Evolutionary conservation across 2,113 vertebrate species (phyloP).

Genomic region (Callaeas wilsoni): DNA sequence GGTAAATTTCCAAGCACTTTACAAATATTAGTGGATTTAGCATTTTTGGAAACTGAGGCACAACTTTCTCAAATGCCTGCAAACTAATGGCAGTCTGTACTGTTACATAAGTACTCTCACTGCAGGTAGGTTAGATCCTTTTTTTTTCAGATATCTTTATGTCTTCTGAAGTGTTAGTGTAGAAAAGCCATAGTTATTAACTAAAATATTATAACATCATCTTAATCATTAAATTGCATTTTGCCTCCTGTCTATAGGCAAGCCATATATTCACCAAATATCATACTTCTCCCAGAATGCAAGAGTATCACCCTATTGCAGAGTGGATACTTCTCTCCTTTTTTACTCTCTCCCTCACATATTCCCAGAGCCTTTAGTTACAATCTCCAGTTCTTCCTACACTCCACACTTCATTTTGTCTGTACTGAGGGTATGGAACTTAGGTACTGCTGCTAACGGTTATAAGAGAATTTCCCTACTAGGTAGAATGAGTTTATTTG

Average conservation of each 20-base stretch:
- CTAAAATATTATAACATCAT: neutral
- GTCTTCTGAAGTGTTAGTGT: neutral
- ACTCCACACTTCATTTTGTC: neutral
- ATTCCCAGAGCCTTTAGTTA: neutral
- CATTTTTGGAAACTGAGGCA: neutral
- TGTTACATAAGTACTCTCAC: neutral
- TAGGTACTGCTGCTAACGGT: neutral
- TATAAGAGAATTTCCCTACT: neutral
- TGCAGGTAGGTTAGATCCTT: neutral
- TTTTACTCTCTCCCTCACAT: neutral
- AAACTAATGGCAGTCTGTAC: neutral
- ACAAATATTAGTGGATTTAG: neutral
- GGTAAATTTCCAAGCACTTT: neutral
- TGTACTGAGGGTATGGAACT: neutral
- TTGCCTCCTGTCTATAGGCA: neutral
- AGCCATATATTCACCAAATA: neutral
- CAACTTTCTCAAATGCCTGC: neutral
- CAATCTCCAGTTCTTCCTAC: neutral
- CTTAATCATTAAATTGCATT: neutral
- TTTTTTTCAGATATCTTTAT: neutral
- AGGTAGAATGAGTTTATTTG: neutral
- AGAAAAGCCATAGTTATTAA: neutral
- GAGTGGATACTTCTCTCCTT: neutral
- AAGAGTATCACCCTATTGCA: neutral
- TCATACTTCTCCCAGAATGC: neutral